phyloP scores from a whole-genome alignment of 2,888 invertebrate species.

The Catocala nupta region DNA sequence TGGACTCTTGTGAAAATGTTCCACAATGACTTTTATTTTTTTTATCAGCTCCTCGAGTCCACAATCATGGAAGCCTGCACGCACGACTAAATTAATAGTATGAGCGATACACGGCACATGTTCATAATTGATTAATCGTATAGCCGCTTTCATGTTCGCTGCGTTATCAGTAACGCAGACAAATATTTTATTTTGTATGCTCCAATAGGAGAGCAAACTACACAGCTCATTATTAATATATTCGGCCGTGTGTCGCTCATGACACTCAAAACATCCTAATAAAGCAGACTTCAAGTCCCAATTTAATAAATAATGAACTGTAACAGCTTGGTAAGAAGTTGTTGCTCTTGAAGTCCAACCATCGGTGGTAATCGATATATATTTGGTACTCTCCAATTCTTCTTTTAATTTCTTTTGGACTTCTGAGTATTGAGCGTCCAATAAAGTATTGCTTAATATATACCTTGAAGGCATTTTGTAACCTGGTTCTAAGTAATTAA shows the following conservation, averaged over 20 bases:
- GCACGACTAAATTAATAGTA: no score
- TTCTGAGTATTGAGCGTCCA: slow-evolving; percentile 36
- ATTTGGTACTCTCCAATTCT: slow-evolving; percentile 39
- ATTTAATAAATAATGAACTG: slow-evolving; percentile 46
- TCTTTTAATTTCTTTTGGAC: slow-evolving; percentile 33
- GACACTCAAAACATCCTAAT: slow-evolving; percentile 39
- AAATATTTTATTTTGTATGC: slow-evolving; percentile 12
- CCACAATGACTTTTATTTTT: slow-evolving; percentile 29
- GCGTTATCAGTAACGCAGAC: slow-evolving; percentile 50
- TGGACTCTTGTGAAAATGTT: slow-evolving; percentile 49
- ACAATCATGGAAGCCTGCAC: slow-evolving; percentile 40
- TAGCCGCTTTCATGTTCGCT: slow-evolving; percentile 52
- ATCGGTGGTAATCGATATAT: slow-evolving; percentile 41
- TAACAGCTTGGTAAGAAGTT: slow-evolving; percentile 40
- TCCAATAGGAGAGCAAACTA: no score
- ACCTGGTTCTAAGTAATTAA: slow-evolving; percentile 45
- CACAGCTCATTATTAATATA: no score
- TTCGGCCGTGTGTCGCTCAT: slow-evolving; percentile 44
- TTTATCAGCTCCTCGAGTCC: slow-evolving; percentile 3
- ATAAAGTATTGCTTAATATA: slow-evolving; percentile 41
- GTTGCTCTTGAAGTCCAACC: slow-evolving; percentile 46
- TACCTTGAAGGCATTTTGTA: slow-evolving; percentile 47
- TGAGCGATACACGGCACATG: slow-evolving; percentile 49
- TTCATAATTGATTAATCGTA: slow-evolving; percentile 47
- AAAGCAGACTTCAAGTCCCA: slow-evolving; percentile 33